Conservation (phyloP, 2,113 vertebrate species). For the Aptenodytes patagonicus region DNA sequence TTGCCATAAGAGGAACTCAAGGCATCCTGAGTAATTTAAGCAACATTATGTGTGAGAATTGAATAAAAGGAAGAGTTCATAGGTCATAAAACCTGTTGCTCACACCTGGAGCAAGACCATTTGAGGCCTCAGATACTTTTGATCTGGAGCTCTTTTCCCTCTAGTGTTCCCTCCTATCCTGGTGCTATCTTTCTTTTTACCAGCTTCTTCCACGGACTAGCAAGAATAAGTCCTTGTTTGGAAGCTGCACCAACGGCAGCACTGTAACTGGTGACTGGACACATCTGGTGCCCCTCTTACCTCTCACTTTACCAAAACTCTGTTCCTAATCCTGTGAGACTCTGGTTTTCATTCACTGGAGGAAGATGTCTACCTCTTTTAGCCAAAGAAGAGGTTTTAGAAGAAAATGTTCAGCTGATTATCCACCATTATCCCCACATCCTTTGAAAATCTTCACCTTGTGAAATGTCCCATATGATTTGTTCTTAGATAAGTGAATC, state of each 20-base stretch:
- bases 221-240: neutral
- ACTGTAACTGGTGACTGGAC: neutral
- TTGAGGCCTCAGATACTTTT: neutral
- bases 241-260: neutral
- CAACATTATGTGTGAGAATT: neutral
- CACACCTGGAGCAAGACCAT: neutral
- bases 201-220: neutral
- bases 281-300: neutral
- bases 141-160: neutral
- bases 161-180: neutral
- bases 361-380: neutral
- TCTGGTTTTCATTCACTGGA: neutral
- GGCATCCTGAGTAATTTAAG: neutral
- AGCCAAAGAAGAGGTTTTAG: neutral
- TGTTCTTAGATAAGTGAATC: neutral
- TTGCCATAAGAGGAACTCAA: neutral
- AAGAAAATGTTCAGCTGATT: neutral
- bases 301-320: neutral
- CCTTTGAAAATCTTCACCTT: neutral
- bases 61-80: neutral
- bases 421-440: neutral
- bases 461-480: neutral
- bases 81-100: neutral
- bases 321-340: neutral
- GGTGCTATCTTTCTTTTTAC: neutral